These are phyloP conservation scores for Leptopilina drosophilae DNA, from an alignment of 2,888 invertebrate species.

Conservation along the genomic window DNA sequence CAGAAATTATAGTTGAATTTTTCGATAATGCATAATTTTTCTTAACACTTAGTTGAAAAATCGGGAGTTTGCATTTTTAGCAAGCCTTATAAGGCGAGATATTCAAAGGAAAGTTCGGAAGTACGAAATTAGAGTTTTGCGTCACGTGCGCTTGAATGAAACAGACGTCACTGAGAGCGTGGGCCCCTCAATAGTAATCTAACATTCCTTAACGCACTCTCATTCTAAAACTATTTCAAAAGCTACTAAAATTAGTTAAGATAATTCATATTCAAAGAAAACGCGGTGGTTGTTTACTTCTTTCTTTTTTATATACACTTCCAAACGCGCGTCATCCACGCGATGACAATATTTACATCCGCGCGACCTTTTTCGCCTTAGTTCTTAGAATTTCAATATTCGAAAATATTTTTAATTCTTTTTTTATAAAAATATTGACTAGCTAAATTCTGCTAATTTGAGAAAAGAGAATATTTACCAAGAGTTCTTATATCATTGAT, in stretches of 20 bases:
- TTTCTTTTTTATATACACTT: neutral
- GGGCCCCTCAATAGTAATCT: slow-evolving; percentile 53
- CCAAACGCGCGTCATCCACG: slow-evolving; percentile 7
- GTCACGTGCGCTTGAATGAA: slow-evolving; percentile 64
- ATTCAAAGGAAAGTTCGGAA: slow-evolving; percentile 58
- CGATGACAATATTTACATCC: slow-evolving; percentile 45
- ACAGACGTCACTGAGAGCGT: slow-evolving; percentile 58
- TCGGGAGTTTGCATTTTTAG: slow-evolving; percentile 42
- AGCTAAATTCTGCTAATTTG: too few relatives aligned
- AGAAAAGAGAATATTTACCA: too few relatives aligned
- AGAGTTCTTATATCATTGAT: too few relatives aligned
- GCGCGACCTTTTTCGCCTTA: neutral
- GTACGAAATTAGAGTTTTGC: slow-evolving; percentile 65
- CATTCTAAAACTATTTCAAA: slow-evolving; percentile 45
- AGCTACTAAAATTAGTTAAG: slow-evolving; percentile 48
- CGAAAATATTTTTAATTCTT: too few relatives aligned
- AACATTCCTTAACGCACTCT: slow-evolving; percentile 55
- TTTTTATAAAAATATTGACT: too few relatives aligned
- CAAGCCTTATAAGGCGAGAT: slow-evolving; percentile 55
- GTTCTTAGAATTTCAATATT: neutral
- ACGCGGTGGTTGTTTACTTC: slow-evolving; percentile 12
- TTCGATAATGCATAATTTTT: neutral
- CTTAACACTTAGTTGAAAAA: neutral
- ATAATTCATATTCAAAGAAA: slow-evolving; percentile 43
- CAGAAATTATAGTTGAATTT: neutral